phyloP scores from a whole-genome alignment of 1,140 invertebrate species.

The Hetaerina americana region DNA sequence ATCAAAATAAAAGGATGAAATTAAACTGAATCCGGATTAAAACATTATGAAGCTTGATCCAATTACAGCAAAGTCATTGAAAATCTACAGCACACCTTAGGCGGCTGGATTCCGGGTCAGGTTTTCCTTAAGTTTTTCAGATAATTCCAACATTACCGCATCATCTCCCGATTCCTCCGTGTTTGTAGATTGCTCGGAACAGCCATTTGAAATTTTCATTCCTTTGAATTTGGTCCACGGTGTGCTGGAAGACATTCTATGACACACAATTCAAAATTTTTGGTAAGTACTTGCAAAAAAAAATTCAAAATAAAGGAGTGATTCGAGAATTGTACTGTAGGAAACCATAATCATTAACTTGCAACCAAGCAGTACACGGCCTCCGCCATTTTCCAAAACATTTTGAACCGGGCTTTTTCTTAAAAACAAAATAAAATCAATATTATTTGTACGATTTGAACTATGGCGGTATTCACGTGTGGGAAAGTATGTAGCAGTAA shows the following conservation, averaged over 20 bases:
- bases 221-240: background rate
- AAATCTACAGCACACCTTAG: background rate
- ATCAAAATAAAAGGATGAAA: background rate
- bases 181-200: background rate
- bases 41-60: background rate
- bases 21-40: background rate
- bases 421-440: background rate
- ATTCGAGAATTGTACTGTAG: background rate
- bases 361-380: background rate
- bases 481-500: too few relatives aligned
- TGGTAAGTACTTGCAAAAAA: background rate
- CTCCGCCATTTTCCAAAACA: background rate
- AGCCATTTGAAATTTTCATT: background rate
- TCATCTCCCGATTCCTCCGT: background rate
- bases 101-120: background rate
- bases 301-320: background rate
- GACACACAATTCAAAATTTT: background rate
- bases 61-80: background rate
- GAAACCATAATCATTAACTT: background rate
- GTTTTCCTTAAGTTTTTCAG: background rate
- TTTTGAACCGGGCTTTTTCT: background rate
- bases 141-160: background rate
- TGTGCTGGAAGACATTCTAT: background rate
- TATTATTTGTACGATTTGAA: background rate
- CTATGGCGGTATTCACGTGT: too few relatives aligned